Evolutionary conservation across 2,888 invertebrate species (phyloP).

Genomic region (Empis stercorea): DNA sequence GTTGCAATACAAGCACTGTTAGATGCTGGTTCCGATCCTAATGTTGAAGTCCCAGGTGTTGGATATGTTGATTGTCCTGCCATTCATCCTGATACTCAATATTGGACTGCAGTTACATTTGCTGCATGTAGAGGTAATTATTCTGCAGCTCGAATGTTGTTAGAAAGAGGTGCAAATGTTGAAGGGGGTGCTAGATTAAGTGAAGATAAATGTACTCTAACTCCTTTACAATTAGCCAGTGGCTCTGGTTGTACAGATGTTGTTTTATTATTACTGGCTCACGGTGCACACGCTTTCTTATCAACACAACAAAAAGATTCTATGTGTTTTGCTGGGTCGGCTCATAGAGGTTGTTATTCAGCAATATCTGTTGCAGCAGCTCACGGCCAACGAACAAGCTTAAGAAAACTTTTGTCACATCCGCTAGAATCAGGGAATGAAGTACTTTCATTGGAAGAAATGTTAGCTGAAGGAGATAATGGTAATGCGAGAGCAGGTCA

Average conservation of each 20-base stretch:
- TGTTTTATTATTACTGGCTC: conserved; percentile 63
- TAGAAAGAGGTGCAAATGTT: conserved; percentile 70
- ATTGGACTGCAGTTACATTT: conserved; percentile 84
- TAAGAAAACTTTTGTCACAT: conserved; percentile 66
- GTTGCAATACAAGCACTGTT: conserved; percentile 57
- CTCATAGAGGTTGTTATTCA: conserved; percentile 76
- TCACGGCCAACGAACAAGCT: conserved; percentile 67
- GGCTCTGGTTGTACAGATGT: conserved; percentile 70
- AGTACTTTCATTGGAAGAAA: conserved; percentile 76
- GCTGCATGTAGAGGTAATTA: conserved; percentile 47
- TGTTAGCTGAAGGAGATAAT: conserved; percentile 68
- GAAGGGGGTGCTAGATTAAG: conserved; percentile 75
- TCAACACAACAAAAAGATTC: conserved; percentile 74
- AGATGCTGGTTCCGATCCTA: conserved; percentile 71
- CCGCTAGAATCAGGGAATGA: conserved; percentile 55
- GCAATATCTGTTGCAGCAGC: conserved; percentile 82
- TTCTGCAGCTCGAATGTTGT: conserved; percentile 50
- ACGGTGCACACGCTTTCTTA: conserved; percentile 79
- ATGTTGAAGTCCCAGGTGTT: conserved; percentile 57
- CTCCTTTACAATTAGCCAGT: conserved; percentile 77
- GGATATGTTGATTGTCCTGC: conserved; percentile 36
- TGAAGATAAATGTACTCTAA: conserved; percentile 75
- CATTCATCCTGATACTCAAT: conserved; percentile 54
- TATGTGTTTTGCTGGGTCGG: conserved; percentile 72
- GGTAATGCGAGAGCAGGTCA: conserved; percentile 25